These are phyloP conservation scores for Zhuqinia jingwanae DNA, from an alignment of 2,888 invertebrate genomes.

Conservation along the genomic window DNA sequence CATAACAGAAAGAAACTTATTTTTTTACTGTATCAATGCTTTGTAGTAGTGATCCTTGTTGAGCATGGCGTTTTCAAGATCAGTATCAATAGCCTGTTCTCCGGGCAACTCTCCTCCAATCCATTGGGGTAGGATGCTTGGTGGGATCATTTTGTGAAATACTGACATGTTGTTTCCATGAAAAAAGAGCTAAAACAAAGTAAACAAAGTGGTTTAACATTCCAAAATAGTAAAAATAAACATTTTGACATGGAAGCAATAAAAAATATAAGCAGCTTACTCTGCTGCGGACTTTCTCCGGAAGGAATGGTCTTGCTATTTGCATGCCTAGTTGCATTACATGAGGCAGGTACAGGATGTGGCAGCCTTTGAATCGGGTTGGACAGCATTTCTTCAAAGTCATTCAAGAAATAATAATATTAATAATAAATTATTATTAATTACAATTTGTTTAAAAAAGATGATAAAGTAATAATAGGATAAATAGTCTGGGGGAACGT, in stretches of 20 bases:
- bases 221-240: no score
- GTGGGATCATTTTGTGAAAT: conserved; percentile 82
- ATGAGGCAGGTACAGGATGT: conserved; percentile 82
- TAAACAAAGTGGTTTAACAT: no score
- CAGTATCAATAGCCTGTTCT: conserved; percentile 54
- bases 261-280: conserved; percentile 80
- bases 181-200: conserved; percentile 81
- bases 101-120: conserved; percentile 83
- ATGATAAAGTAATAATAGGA: no score
- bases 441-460: no score
- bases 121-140: conserved; percentile 83
- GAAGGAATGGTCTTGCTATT: conserved; percentile 86
- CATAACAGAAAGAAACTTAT: no score
- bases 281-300: conserved; percentile 83
- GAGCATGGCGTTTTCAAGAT: conserved; percentile 51
- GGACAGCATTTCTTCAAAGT: conserved; percentile 65
- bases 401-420: neutral
- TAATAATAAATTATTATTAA: no score
- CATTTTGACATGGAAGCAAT: neutral
- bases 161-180: conserved; percentile 82
- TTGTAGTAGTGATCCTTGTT: conserved; percentile 69
- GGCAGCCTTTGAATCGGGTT: conserved; percentile 63
- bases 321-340: conserved; percentile 86
- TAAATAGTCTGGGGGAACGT: no score
- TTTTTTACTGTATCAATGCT: conserved; percentile 53